These are phyloP conservation scores for Myrmophylax atrothorax DNA, from an alignment of 2,113 vertebrate species.

Conservation along the genomic window DNA sequence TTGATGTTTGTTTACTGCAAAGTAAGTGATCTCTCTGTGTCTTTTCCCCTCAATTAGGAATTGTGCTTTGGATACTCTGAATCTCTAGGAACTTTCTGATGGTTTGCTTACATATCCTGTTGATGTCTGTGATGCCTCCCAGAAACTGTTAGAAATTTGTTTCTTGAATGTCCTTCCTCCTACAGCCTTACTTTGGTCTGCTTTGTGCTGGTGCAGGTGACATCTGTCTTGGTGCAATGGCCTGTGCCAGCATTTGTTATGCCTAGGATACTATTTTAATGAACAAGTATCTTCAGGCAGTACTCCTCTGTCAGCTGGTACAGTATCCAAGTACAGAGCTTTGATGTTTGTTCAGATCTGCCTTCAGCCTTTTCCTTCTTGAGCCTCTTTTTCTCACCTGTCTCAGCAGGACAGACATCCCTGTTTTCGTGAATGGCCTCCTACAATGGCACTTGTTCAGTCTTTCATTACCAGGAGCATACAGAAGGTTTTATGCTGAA, in stretches of 20 bases:
- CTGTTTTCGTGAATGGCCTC: not conserved
- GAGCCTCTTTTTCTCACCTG: not conserved
- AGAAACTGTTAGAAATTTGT: not conserved
- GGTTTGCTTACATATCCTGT: not conserved
- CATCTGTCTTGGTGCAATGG: fast-evolving
- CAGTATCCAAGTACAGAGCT: not conserved
- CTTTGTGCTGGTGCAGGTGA: not conserved
- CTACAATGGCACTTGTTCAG: not conserved
- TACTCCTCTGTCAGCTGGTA: not conserved
- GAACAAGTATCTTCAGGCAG: not conserved
- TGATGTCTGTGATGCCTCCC: not conserved
- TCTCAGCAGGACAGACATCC: not conserved
- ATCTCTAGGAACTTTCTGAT: not conserved
- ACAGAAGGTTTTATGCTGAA: not conserved
- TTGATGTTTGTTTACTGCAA: not conserved
- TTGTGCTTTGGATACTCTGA: not conserved
- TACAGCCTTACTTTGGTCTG: not conserved
- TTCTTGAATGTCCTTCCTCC: not conserved
- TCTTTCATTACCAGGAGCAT: not conserved
- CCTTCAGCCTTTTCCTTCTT: not conserved
- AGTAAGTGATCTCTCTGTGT: not conserved
- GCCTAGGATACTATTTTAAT: not conserved
- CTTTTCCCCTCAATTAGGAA: not conserved
- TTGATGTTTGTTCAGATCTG: fast-evolving
- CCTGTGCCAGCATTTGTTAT: not conserved